Evolutionary conservation across 2,888 invertebrate species (phyloP), one percentile per base, ranked within the genome.

Genomic region (Eilema caniola): DNA sequence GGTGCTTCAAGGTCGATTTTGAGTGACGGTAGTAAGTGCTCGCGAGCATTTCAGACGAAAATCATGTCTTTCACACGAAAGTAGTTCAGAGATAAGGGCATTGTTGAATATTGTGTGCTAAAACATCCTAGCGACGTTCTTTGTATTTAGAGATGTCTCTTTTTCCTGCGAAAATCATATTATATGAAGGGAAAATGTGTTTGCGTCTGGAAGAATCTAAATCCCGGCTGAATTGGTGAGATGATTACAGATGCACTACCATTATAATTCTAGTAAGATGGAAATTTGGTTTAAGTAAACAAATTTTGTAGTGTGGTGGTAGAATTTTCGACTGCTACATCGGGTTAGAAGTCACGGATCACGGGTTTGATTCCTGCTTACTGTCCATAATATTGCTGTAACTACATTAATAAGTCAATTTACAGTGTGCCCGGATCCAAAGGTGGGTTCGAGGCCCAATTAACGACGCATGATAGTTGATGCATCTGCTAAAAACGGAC

Each of bases 1-100:
- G n/a, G n/a, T 72, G 62, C 53, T 66, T 47, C 62, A 59, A 69
- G 72, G 69, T 16, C 69, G 20, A 24, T 47, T 61, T 60, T 68
- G 66, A 69, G 66, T 72, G 72, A 62, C 62, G 59, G 71, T 65
- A 68, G 68, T 66, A 72, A 72, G 72, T 72, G 72, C 66, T 66
- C 47, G 66, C 20, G 59, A 72, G 57, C 31, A 60, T 66, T 69
- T 66, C 62, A 59, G 24, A n/a, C 61, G 67, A 62, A 59, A 66
- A 72, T 72, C 65, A 62, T 59, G 62, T 66, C 62, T 66, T 67
- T 72, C 67, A 66, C 66, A 37, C 66, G 57, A 65, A 71, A 68
- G 62, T 68, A 66, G 65, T 66, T 72, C 25, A 23, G n/a, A 65
- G 68, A 69, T 69, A 71, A 69, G 33, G 57, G 59, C 62, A 59